phyloP scores from a whole-genome alignment of 64 coral and sea anemone genomes.

The Porites australiensis region DNA sequence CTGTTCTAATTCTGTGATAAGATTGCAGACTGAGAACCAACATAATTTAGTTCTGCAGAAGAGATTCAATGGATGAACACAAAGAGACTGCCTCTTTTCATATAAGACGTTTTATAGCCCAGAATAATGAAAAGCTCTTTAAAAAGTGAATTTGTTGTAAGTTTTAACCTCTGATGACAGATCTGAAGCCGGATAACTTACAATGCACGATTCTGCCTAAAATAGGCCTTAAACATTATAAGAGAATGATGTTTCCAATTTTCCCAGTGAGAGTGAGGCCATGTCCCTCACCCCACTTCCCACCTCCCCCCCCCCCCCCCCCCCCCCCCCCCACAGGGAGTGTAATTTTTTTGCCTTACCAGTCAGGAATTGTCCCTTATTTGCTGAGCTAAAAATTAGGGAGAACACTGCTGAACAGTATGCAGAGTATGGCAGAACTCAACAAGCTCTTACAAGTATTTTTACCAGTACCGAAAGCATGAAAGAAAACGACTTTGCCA shows the following conservation, averaged over 20 bases:
- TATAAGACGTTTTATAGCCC: neutral
- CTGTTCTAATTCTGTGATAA: neutral
- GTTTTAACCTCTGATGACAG: neutral
- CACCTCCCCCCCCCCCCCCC: neutral
- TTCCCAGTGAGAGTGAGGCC: too few species aligned
- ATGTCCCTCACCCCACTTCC: neutral
- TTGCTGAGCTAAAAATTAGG: too few species aligned
- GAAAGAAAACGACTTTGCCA: too few species aligned
- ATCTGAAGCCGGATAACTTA: neutral
- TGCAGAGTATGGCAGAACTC: too few species aligned
- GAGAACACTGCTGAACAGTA: too few species aligned
- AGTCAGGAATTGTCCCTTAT: too few species aligned
- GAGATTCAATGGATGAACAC: neutral
- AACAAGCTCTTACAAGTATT: too few species aligned
- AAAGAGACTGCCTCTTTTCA: neutral
- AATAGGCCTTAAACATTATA: neutral
- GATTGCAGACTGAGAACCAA: conserved; percentile 11
- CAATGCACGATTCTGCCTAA: neutral
- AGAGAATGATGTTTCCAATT: conserved; percentile 3
- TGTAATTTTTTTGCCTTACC: neutral
- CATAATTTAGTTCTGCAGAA: neutral
- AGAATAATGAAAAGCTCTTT: neutral
- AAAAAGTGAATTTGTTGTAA: conserved; percentile 11
- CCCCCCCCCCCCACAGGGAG: neutral
- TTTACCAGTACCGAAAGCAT: too few species aligned